Evolutionary conservation across 2,888 invertebrate genomes (phyloP).

Genomic region (Acheta domesticus): DNA sequence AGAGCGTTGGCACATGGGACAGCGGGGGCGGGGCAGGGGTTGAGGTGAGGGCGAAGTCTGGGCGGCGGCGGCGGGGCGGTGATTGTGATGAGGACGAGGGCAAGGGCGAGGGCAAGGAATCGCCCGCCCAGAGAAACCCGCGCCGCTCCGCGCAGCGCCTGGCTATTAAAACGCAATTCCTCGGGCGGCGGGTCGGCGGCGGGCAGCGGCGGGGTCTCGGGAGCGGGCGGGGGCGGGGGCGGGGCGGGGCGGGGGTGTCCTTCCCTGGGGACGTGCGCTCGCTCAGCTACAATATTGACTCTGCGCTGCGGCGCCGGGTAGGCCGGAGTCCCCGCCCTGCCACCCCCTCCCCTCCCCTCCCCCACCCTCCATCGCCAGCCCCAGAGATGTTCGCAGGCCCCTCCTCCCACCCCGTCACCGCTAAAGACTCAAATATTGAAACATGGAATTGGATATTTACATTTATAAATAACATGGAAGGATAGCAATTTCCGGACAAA

Average conservation of each 20-base stretch:
- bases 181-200: background rate
- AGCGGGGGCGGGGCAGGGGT: too few species aligned
- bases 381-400: background rate
- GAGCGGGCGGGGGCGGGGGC: background rate
- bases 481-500: background rate
- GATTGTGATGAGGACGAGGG: too few species aligned
- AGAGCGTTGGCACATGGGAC: too few species aligned
- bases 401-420: background rate
- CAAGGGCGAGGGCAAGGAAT: too few species aligned
- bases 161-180: constrained; percentile 18
- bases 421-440: background rate
- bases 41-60: too few species aligned
- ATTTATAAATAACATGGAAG: constrained; percentile 10
- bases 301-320: background rate
- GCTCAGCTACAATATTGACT: background rate
- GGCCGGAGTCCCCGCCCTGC: background rate
- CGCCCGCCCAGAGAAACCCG: too few species aligned
- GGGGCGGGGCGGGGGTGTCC: background rate
- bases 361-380: background rate
- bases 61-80: too few species aligned
- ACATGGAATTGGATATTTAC: constrained; percentile 18
- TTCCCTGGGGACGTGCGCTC: background rate
- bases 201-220: background rate
- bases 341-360: background rate
- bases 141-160: too few species aligned